Evolutionary conservation across 2,113 vertebrate genomes (phyloP).

Genomic region (Abramis brama): DNA sequence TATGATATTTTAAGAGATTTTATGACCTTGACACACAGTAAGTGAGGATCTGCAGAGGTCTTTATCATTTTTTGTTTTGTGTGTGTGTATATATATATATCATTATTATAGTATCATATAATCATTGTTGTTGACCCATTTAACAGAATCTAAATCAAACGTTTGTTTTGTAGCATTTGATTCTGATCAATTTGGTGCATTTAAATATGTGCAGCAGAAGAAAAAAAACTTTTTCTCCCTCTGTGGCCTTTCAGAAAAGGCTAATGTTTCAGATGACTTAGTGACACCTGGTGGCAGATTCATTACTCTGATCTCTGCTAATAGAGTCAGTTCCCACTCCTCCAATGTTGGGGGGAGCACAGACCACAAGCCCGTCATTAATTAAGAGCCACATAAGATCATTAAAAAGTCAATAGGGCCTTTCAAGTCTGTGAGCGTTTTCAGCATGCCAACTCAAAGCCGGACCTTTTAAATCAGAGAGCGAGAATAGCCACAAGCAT

Average conservation of each 20-base stretch:
- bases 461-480: constrained; percentile 46
- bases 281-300: constrained; percentile 63
- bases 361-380: constrained; percentile 53
- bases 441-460: constrained; percentile 51
- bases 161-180: not conserved
- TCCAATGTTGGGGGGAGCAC: constrained; percentile 41
- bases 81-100: too few relatives aligned
- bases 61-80: not conserved
- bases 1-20: not conserved
- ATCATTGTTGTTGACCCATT: not conserved
- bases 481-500: constrained; percentile 58
- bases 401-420: constrained; percentile 53
- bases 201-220: not conserved
- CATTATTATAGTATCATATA: too few relatives aligned
- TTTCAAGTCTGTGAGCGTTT: constrained; percentile 52
- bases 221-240: not conserved
- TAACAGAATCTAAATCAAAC: not conserved
- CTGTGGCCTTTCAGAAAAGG: not conserved
- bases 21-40: not conserved
- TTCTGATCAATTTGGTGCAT: not conserved
- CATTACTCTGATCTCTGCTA: constrained; percentile 4
- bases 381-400: constrained; percentile 56
- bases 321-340: constrained; percentile 13
- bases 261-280: constrained; percentile 51
- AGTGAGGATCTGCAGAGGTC: not conserved